Evolutionary conservation across 2,797 vertebrate genomes (phyloP).

Genomic region (Petrocephalus schoutedeni): DNA sequence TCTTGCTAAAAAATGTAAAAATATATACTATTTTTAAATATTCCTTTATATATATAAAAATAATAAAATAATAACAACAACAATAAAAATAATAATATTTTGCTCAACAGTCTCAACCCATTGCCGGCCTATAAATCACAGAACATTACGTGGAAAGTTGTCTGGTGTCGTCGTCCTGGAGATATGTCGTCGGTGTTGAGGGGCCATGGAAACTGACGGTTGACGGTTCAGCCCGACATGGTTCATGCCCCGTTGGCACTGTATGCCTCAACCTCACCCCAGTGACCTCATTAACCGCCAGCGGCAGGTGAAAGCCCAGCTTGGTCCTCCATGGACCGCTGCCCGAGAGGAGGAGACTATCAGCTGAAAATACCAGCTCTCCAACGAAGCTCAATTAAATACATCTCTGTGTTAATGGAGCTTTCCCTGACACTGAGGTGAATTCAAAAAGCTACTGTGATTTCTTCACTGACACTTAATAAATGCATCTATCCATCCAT

Average conservation of each 20-base stretch:
- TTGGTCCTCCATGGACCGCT: not conserved
- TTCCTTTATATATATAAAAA: not conserved
- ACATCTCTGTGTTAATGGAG: not conserved
- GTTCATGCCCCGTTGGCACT: not conserved
- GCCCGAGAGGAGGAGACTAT: not conserved
- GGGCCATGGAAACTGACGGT: not conserved
- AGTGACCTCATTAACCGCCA: conserved; percentile 9
- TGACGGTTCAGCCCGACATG: not conserved
- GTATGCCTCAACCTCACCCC: not conserved
- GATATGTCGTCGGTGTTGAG: not conserved
- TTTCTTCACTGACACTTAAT: not conserved
- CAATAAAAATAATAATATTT: not conserved
- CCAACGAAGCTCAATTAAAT: conserved; percentile 1
- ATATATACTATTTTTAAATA: too few species aligned
- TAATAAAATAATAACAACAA: not conserved
- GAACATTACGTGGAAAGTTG: not conserved
- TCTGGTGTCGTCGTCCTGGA: not conserved
- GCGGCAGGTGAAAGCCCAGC: not conserved
- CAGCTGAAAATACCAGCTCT: not conserved
- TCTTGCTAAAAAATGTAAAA: not conserved
- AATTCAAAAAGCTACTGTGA: not conserved
- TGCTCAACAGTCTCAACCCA: not conserved
- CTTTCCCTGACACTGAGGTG: not conserved
- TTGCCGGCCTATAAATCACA: not conserved
- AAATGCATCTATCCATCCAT: not conserved